Conservation (phyloP, 2,888 invertebrate species). For the Ectobius pallidus region DNA sequence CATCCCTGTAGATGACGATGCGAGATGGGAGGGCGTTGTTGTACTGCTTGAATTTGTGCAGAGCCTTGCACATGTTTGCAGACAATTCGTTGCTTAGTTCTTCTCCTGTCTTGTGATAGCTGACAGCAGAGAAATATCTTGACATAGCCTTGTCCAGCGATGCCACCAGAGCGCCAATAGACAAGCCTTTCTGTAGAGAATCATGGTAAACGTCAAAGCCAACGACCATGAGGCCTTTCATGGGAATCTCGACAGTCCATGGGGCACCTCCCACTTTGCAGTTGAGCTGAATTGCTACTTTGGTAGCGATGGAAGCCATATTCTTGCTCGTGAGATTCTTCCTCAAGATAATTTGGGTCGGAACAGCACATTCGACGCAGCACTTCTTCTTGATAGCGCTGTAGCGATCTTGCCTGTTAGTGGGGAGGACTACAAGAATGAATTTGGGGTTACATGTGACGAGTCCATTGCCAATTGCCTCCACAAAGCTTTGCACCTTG, state of each 20-base stretch:
- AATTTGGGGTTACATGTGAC: constrained; percentile 64
- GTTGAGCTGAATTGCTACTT: constrained; percentile 90
- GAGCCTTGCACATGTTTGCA: constrained; percentile 62
- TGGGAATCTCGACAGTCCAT: constrained; percentile 77
- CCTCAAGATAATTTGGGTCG: constrained; percentile 55
- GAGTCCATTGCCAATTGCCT: constrained; percentile 64
- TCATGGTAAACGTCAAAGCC: constrained; percentile 93
- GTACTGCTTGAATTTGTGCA: constrained; percentile 59
- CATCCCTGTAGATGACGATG: constrained; percentile 88
- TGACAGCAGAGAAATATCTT: constrained; percentile 74
- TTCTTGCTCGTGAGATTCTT: constrained; percentile 67
- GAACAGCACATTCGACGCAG: constrained; percentile 71
- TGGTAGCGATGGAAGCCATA: constrained; percentile 83
- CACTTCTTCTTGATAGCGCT: constrained; percentile 86
- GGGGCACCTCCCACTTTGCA: constrained; percentile 92
- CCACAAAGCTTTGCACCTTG: constrained; percentile 63
- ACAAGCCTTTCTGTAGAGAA: constrained; percentile 62
- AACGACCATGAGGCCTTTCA: constrained; percentile 73
- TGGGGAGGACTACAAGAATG: constrained; percentile 70
- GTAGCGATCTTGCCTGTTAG: constrained; percentile 76
- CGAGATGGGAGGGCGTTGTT: constrained; percentile 66
- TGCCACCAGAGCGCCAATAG: constrained; percentile 59
- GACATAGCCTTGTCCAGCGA: constrained; percentile 54
- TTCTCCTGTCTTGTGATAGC: constrained; percentile 73
- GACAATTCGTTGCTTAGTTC: constrained; percentile 79